phyloP scores from a whole-genome alignment of 2,113 vertebrate species.

The Sapayoa aenigma region DNA sequence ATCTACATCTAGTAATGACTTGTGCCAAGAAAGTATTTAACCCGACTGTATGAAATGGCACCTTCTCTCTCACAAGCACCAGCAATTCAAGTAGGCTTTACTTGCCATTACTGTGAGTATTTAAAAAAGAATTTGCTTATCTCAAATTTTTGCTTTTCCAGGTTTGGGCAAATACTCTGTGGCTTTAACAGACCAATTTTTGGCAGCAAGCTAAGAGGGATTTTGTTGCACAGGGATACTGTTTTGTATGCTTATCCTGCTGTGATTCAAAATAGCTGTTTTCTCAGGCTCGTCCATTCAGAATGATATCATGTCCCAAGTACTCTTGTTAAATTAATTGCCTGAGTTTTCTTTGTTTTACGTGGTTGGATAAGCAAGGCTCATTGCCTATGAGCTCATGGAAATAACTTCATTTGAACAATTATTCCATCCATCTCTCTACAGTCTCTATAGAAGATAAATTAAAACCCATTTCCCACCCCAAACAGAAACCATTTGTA shows the following conservation, averaged over 20 bases:
- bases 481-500: background rate
- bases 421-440: slow-evolving; percentile 13
- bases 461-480: background rate
- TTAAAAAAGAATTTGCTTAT: slow-evolving; percentile 10
- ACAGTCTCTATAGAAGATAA: background rate
- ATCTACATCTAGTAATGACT: background rate
- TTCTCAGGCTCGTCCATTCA: background rate
- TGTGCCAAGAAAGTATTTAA: background rate
- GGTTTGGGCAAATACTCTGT: background rate
- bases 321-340: slow-evolving; percentile 18
- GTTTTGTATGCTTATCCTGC: background rate
- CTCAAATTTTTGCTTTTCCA: background rate
- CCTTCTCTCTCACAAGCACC: background rate
- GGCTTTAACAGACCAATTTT: background rate
- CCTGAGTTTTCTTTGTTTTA: background rate
- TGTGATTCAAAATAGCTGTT: slow-evolving; percentile 4
- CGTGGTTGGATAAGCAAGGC: background rate
- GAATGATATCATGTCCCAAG: slow-evolving; percentile 23
- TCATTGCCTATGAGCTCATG: slow-evolving; percentile 2
- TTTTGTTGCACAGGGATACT: background rate
- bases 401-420: background rate
- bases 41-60: accelerated
- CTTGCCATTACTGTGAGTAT: background rate
- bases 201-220: background rate
- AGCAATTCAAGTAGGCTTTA: background rate